Percentiles rank a stretch among this genome's conserved stretches.
Conservation (phyloP, 1,140 invertebrate genomes). For the Drosophila athabasca region DNA sequence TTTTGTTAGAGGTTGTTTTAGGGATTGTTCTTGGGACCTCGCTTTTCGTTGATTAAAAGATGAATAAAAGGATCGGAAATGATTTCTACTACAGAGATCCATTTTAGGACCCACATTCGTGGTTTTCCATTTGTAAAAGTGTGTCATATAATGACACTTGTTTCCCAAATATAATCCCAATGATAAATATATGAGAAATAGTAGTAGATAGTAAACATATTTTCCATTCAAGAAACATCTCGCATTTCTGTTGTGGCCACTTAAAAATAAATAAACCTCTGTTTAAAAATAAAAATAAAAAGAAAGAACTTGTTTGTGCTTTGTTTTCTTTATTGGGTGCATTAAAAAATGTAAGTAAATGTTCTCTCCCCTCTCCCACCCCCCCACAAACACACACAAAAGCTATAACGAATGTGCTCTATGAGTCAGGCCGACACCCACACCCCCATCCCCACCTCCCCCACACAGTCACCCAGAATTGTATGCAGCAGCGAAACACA, state of each 20-base stretch:
- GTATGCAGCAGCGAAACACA: constrained; percentile 20
- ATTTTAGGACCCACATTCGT: too few relatives aligned
- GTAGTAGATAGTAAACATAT: constrained; percentile 4
- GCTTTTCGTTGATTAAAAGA: not conserved
- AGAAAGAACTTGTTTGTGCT: constrained; percentile 34
- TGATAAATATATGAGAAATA: constrained; percentile 16
- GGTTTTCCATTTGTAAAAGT: too few relatives aligned
- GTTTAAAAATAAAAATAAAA: constrained; percentile 31
- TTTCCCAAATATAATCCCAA: constrained; percentile 4
- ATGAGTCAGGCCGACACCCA: constrained; percentile 32
- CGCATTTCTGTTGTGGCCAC: constrained; percentile 32
- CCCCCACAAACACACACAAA: constrained; percentile 50
- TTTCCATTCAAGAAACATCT: constrained; percentile 6
- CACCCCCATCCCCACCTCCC: not conserved
- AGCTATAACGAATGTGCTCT: constrained; percentile 18
- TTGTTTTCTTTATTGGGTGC: constrained; percentile 60
- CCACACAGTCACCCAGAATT: constrained; percentile 21
- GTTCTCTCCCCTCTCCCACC: constrained; percentile 34
- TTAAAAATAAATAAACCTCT: constrained; percentile 50
- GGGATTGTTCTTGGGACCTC: not conserved
- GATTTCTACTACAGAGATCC: not conserved
- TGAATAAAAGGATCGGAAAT: not conserved
- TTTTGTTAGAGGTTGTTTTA: not conserved
- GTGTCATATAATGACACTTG: not conserved
- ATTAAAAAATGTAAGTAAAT: constrained; percentile 78